Base-by-base conservation (phyloP, 1,140 invertebrate genomes). In the Patella vulgata region DNA sequence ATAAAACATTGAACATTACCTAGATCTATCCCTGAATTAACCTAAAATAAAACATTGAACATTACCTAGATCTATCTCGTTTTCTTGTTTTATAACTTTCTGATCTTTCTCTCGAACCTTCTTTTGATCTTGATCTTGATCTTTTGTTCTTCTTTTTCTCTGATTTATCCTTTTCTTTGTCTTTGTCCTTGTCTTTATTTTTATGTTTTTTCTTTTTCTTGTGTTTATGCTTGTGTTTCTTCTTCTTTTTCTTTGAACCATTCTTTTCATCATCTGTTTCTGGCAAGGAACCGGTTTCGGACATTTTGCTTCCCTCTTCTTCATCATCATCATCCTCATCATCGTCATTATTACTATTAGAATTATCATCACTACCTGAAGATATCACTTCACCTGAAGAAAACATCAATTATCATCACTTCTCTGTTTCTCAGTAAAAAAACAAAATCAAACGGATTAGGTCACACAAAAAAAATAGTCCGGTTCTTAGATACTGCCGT, bases 181-280 rank as follows among this genome's bases (percentile, higher is more conserved):
- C 58, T 51, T 68, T 75, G 42, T 67, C 65, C 53, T 73, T 80
- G 42, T 67, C 61, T 58, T 75, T 74, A n/a, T 36, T 36, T 40
- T 74, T 76, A 53, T 73, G 73, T 47, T 75, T 36, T 40, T 74
- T 76, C 55, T 73, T 74, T 47, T 75, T 80, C 66, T 76, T 81
- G 31, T 77, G 59, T 54, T 68, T 66, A 53, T 61, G 42, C 68
- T 76, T 74, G 44, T 74, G 69, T 52, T 71, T 71, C 61, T 75
- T 76, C 67, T 77, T 75, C 43, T 75, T 80, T 61, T 79, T 77
- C 51, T 75, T 74, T 53, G 31, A 23, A 33, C 42, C 39, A 1
- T 12, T 19, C 28, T 63, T 53, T 9, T 71, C 68, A 28, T 76
- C 64, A 44, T 80, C 65, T 9, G 66, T 59, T 47, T 78, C 70